A percentile compares a stretch with the other conserved stretches of the same genome.
Conservation (phyloP, 2,888 invertebrate genomes). For the Lithophane ornitopus region DNA sequence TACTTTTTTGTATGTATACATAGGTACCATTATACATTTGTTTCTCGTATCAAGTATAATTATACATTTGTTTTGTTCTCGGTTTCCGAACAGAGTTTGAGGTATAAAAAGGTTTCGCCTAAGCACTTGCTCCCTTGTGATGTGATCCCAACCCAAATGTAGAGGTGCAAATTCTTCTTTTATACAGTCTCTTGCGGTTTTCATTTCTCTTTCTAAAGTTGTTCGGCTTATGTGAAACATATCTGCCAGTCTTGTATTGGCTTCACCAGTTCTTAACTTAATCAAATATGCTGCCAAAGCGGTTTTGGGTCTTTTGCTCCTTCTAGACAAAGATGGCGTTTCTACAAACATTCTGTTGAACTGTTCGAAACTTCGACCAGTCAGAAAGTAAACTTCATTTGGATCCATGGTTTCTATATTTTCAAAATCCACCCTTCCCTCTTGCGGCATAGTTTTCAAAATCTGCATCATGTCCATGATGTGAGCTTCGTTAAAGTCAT, state of each 20-base stretch:
- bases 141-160: constrained; percentile 11
- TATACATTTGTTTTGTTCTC: neutral
- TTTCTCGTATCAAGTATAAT: constrained; percentile 2
- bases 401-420: constrained; percentile 18
- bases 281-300: neutral
- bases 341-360: constrained; percentile 16
- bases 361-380: constrained; percentile 15
- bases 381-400: constrained; percentile 16
- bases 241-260: constrained; percentile 2
- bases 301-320: neutral
- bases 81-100: neutral
- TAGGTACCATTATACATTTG: neutral
- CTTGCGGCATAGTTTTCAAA: constrained; percentile 15
- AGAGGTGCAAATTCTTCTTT: constrained; percentile 13
- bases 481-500: constrained; percentile 17
- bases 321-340: constrained; percentile 11
- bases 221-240: too few species aligned
- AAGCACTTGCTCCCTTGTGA: too few species aligned
- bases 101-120: too few species aligned
- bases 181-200: constrained; percentile 15
- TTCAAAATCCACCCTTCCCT: constrained; percentile 17
- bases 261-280: constrained; percentile 1
- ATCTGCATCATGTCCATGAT: constrained; percentile 17
- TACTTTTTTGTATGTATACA: neutral
- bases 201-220: too few species aligned